These are phyloP conservation scores for Acanthiza pusilla DNA, from an alignment of 2,797 vertebrate genomes.

Conservation along the genomic window DNA sequence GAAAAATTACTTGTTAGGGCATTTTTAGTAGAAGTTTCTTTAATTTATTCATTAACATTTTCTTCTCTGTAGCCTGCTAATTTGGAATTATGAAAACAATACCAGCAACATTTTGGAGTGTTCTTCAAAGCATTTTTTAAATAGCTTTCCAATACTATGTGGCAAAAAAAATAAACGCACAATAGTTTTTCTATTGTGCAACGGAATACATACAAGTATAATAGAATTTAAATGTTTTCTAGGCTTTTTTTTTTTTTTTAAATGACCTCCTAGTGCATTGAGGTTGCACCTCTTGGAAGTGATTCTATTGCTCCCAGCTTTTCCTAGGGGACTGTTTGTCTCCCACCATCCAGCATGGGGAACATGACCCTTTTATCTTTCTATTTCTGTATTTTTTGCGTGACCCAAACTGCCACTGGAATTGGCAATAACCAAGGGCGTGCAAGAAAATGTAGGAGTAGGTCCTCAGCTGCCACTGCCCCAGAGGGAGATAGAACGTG, in stretches of 20 bases:
- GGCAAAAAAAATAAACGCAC: constrained; percentile 25
- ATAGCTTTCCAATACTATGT: constrained; percentile 43
- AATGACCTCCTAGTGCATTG: neutral
- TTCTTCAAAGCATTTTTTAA: constrained; percentile 58
- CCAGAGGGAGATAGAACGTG: neutral
- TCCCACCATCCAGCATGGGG: neutral
- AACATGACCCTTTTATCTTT: neutral
- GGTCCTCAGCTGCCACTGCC: neutral
- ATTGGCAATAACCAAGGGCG: rapidly evolving
- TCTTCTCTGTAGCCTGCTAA: constrained; percentile 38
- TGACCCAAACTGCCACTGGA: neutral
- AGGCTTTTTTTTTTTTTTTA: neutral
- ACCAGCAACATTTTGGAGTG: neutral
- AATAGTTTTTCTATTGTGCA: constrained; percentile 35
- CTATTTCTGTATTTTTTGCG: neutral
- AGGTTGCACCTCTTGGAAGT: neutral
- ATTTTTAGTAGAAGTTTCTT: neutral
- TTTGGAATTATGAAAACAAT: constrained; percentile 38
- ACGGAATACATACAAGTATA: neutral
- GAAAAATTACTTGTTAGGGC: neutral
- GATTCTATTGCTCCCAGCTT: neutral
- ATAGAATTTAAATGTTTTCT: neutral
- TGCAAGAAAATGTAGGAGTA: neutral
- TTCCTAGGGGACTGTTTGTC: neutral
- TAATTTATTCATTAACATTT: constrained; percentile 31